These are phyloP conservation scores for Spheniscus mendiculus DNA, from an alignment of 2,113 vertebrate species.

Conservation along the genomic window DNA sequence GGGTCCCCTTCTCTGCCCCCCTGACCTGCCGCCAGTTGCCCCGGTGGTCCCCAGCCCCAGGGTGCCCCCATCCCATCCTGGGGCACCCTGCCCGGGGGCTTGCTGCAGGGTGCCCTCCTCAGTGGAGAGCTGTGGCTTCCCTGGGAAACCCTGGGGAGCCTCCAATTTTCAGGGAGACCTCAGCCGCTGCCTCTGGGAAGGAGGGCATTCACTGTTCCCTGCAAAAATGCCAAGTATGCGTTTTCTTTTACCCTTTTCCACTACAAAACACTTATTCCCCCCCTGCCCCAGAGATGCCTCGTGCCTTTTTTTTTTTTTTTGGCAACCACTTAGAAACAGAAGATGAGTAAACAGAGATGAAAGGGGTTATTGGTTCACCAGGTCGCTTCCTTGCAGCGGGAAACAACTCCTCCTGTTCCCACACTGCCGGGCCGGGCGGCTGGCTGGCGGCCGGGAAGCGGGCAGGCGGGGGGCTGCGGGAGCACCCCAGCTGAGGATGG, in stretches of 20 bases:
- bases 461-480: not conserved
- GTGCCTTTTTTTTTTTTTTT: not conserved
- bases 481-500: not conserved
- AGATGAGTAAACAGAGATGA: conserved; percentile 1
- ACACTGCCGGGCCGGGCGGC: not conserved
- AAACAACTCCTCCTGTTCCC: fast-evolving
- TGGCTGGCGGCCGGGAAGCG: not conserved
- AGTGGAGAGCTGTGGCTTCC: not conserved
- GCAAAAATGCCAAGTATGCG: not conserved
- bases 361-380: conserved; percentile 9
- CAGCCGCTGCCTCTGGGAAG: not conserved
- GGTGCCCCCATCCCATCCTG: not conserved
- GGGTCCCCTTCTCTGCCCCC: not conserved
- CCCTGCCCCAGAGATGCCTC: not conserved
- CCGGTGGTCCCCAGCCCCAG: not conserved
- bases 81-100: not conserved
- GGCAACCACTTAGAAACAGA: not conserved
- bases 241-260: conserved; percentile 6
- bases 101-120: not conserved
- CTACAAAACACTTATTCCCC: not conserved
- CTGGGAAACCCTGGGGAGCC: not conserved
- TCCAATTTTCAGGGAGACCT: not conserved
- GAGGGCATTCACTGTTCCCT: not conserved
- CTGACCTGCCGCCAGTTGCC: not conserved
- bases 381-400: not conserved